Conservation (phyloP, 1,140 invertebrate species). For the Drosophila equinoxialis region DNA sequence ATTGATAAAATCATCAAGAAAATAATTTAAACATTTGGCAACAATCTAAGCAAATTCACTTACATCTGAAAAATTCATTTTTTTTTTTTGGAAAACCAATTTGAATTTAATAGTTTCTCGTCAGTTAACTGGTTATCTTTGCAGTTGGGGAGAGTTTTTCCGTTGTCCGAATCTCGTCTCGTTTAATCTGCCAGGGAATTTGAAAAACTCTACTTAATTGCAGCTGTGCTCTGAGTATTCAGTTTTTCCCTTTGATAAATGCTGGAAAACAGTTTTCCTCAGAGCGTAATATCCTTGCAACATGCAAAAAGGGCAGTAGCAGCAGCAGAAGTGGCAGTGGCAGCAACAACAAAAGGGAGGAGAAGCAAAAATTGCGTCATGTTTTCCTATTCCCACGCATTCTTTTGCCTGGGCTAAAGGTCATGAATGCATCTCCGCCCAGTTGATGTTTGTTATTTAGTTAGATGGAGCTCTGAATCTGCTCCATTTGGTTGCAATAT, state of each 20-base stretch:
- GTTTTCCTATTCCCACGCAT: conserved; percentile 68
- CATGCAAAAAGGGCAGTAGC: conserved; percentile 44
- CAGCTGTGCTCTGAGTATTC: conserved; percentile 11
- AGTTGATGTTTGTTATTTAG: conserved; percentile 50
- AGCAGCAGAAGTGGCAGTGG: conserved; percentile 13
- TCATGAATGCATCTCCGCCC: conserved; percentile 47
- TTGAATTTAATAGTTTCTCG: not conserved
- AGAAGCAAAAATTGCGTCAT: conserved; percentile 66
- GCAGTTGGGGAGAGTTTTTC: not conserved
- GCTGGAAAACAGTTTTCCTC: conserved; percentile 32
- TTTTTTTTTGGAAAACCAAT: not conserved
- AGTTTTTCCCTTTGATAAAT: conserved; percentile 30
- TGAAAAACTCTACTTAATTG: conserved; percentile 17
- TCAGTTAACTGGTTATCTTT: not conserved
- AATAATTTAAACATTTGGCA: no score
- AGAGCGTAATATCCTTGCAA: conserved; percentile 48
- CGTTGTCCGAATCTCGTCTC: not conserved
- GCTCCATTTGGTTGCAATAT: conserved; percentile 38
- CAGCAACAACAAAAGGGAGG: conserved; percentile 36
- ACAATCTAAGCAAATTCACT: no score
- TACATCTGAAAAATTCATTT: no score
- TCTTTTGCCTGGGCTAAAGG: conserved; percentile 58
- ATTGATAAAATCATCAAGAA: no score
- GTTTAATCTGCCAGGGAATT: conserved; percentile 8
- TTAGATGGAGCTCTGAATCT: conserved; percentile 1